A percentile compares a stretch with the other conserved stretches of the same genome.
These are phyloP conservation scores for Trematomus loennbergii DNA, from an alignment of 2,113 vertebrate genomes.

Conservation along the genomic window DNA sequence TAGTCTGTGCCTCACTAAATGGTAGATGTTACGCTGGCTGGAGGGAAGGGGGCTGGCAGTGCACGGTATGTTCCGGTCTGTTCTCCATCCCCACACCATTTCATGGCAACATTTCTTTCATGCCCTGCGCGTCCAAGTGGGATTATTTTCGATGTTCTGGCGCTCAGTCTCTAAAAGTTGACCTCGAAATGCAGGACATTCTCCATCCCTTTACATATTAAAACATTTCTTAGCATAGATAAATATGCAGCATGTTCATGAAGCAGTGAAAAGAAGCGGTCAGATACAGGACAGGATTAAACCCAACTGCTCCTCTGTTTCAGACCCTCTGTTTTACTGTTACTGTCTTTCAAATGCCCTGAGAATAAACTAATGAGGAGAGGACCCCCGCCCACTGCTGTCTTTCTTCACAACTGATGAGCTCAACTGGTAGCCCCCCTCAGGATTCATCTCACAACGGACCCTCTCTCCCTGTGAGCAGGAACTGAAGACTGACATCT, in stretches of 20 bases:
- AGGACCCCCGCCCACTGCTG: not conserved
- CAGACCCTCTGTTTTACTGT: not conserved
- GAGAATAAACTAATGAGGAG: slow-evolving; percentile 46
- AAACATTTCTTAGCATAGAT: slow-evolving; percentile 2
- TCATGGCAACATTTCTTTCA: slow-evolving; percentile 23
- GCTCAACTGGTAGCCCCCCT: slow-evolving; percentile 18
- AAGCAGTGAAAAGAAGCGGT: slow-evolving; percentile 7
- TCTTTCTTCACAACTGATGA: slow-evolving; percentile 19
- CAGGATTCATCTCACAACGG: not conserved
- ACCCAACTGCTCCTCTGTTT: not conserved
- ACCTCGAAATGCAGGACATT: slow-evolving; percentile 35
- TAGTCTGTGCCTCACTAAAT: slow-evolving; percentile 6
- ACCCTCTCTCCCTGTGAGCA: slow-evolving; percentile 4
- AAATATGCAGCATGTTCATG: slow-evolving; percentile 26
- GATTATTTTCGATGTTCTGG: slow-evolving; percentile 23
- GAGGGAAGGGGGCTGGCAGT: slow-evolving; percentile 6
- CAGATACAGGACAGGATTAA: not conserved
- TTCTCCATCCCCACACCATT: slow-evolving; percentile 23
- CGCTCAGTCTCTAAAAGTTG: not conserved
- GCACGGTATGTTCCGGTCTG: slow-evolving; percentile 10
- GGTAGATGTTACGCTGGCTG: slow-evolving; percentile 1
- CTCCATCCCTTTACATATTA: not conserved
- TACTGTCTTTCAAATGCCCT: slow-evolving; percentile 53
- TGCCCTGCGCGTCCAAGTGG: slow-evolving; percentile 1
- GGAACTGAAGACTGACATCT: not conserved